Conservation (phyloP, 2,888 invertebrate species). For the Sinotaia quadrata region DNA sequence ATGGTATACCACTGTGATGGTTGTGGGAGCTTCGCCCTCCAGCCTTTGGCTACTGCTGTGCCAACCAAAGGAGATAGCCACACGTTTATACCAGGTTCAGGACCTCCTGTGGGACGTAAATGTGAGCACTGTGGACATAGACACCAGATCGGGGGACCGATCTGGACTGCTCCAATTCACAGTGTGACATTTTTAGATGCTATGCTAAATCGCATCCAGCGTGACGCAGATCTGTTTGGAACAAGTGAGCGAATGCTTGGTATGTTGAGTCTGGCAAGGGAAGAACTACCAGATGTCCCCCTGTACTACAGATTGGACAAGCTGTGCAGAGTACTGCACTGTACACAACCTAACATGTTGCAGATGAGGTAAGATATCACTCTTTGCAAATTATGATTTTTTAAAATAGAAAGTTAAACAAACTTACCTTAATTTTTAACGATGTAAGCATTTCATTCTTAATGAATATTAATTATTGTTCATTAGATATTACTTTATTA, state of each 20-base stretch:
- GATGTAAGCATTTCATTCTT: no score
- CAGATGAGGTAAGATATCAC: slow-evolving; percentile 76
- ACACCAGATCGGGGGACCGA: slow-evolving; percentile 89
- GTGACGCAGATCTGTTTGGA: slow-evolving; percentile 74
- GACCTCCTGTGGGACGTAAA: slow-evolving; percentile 78
- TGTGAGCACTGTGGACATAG: slow-evolving; percentile 85
- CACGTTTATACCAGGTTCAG: slow-evolving; percentile 81
- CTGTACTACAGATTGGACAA: slow-evolving; percentile 89
- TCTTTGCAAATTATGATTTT: no score
- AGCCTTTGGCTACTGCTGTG: slow-evolving; percentile 79
- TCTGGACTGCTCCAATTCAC: slow-evolving; percentile 93
- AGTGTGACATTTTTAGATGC: slow-evolving; percentile 82
- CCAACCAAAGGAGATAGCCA: slow-evolving; percentile 60
- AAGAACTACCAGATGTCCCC: slow-evolving; percentile 87
- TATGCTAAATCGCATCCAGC: slow-evolving; percentile 75
- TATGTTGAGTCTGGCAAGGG: slow-evolving; percentile 82
- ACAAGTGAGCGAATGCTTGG: slow-evolving; percentile 80
- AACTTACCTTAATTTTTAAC: no score
- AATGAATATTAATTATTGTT: no score
- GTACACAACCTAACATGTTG: slow-evolving; percentile 61
- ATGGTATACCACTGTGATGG: slow-evolving; percentile 92
- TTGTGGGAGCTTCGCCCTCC: slow-evolving; percentile 85
- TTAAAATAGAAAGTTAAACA: no score
- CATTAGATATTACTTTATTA: no score
- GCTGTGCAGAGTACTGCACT: slow-evolving; percentile 82